Evolutionary conservation across 2,797 vertebrate species (phyloP), one percentile per base, ranked within the genome.

Genomic region (Anabas testudineus): DNA sequence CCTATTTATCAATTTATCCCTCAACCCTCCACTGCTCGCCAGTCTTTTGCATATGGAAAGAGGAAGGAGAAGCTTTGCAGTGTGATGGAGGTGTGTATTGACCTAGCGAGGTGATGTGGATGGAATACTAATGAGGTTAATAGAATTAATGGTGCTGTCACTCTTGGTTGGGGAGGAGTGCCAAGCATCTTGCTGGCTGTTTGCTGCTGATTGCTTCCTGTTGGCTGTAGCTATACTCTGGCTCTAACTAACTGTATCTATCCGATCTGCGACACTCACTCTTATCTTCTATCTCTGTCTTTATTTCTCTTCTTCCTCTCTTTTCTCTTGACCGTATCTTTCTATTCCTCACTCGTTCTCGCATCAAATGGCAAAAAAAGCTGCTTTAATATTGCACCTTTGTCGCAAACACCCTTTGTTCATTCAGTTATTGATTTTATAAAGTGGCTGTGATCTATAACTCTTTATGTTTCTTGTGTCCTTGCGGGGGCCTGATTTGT

Each of bases 71-170:
- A 47, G 76, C 86, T 76, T 72, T 63, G 83, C 71, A 57, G 81
- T 34, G 78, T 85, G 88, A 87, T 84, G 87, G 83, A 91, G 89
- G 85, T 83, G 86, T 89, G 85, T 84, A 86, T 88, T 87, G 90
- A 91, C 84, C 83, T 67, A 68, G 82, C 21, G 19, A 12, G 69
- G 59, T 68, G 69, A 87, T 88, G 79, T 80, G 79, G 83, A 80
- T 72, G 80, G 90, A 87, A 90, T 91, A 85, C 89, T 88, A 88
- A 92, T 83, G 52, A 89, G 82, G 83, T 90, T 89, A 90, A 90
- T 90, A 85, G 82, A 92, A 93, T 90, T 90, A 92, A 91, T 94
- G 85, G 83, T 49, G 76, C 83, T 86, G 90, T 87, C 90, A 88
- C 86, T 76, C 78, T 60, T 52, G 78, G 73, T 70, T 80, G 76